These are phyloP conservation scores for Leistus spinibarbis DNA, from an alignment of 2,888 invertebrate species.

Conservation along the genomic window DNA sequence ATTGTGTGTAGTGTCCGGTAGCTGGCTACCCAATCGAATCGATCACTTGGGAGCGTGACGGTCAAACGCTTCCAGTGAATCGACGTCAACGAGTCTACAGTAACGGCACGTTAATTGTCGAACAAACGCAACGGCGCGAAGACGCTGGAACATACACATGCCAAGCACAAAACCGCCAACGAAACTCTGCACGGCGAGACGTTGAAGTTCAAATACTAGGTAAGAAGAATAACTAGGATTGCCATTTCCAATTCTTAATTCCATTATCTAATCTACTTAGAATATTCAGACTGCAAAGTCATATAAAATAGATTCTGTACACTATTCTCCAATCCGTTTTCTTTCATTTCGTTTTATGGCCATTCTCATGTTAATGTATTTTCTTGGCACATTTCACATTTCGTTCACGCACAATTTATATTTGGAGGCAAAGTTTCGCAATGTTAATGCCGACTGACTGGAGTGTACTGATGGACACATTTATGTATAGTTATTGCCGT, in stretches of 20 bases:
- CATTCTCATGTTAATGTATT: slow-evolving; percentile 29
- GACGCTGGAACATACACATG: slow-evolving; percentile 92
- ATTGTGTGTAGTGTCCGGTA: slow-evolving; percentile 68
- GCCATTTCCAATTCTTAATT: no score
- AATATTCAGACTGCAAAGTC: neutral
- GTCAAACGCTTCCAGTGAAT: slow-evolving; percentile 84
- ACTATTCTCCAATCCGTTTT: slow-evolving; percentile 21
- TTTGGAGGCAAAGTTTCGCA: neutral
- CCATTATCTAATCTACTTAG: slow-evolving; percentile 28
- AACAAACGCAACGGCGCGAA: slow-evolving; percentile 81
- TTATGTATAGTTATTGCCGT: neutral
- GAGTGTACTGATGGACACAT: neutral
- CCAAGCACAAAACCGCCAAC: slow-evolving; percentile 83
- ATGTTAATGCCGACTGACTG: neutral
- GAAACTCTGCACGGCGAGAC: slow-evolving; percentile 76
- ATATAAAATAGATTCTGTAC: neutral
- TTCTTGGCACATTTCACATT: neutral
- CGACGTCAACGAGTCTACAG: slow-evolving; percentile 84
- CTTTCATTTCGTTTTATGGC: slow-evolving; percentile 20
- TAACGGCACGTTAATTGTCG: slow-evolving; percentile 85
- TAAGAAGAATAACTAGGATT: slow-evolving; percentile 56
- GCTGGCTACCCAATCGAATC: slow-evolving; percentile 88
- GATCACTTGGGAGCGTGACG: slow-evolving; percentile 90
- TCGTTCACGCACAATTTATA: neutral
- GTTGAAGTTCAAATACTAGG: slow-evolving; percentile 78